These are phyloP conservation scores for Synchiropus splendidus DNA, from an alignment of 2,113 vertebrate species.

Conservation along the genomic window DNA sequence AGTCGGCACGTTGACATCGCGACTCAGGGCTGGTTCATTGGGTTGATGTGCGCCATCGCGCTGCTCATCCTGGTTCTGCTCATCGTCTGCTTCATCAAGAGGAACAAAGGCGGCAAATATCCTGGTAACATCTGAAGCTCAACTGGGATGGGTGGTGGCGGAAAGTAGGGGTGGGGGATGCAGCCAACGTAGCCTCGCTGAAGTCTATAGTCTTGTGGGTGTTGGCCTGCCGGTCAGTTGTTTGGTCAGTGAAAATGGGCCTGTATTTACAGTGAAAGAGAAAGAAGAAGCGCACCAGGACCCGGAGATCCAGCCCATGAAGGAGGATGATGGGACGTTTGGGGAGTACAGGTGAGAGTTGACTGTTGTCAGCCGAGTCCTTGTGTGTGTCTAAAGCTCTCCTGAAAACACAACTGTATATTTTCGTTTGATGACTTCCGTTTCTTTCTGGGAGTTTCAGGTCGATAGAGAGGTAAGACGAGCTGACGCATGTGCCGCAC, in stretches of 20 bases:
- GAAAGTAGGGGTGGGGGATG: no score
- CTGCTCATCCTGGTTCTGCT: slow-evolving; percentile 92
- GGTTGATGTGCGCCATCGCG: slow-evolving; percentile 94
- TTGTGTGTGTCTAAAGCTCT: background rate
- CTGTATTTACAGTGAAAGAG: slow-evolving; percentile 82
- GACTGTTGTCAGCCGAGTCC: background rate
- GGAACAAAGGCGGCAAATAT: slow-evolving; percentile 98
- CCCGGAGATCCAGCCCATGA: slow-evolving; percentile 97
- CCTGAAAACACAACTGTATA: background rate
- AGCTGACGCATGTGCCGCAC: slow-evolving; percentile 9
- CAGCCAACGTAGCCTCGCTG: no score
- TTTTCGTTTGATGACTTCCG: slow-evolving; percentile 14
- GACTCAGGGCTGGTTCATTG: slow-evolving; percentile 98
- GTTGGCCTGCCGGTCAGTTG: no score
- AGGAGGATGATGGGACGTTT: slow-evolving; percentile 95
- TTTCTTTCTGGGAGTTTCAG: slow-evolving; percentile 77
- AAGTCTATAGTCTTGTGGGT: no score
- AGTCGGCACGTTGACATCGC: slow-evolving; percentile 91
- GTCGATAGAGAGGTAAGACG: slow-evolving; percentile 93
- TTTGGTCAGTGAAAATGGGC: no score
- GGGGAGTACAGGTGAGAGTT: slow-evolving; percentile 91
- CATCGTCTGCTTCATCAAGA: slow-evolving; percentile 96
- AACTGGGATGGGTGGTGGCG: no score
- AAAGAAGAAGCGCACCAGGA: slow-evolving; percentile 96
- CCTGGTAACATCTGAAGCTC: slow-evolving; percentile 68